phyloP scores from a whole-genome alignment of 2,797 vertebrate genomes.

The Oreochromis grahami region DNA sequence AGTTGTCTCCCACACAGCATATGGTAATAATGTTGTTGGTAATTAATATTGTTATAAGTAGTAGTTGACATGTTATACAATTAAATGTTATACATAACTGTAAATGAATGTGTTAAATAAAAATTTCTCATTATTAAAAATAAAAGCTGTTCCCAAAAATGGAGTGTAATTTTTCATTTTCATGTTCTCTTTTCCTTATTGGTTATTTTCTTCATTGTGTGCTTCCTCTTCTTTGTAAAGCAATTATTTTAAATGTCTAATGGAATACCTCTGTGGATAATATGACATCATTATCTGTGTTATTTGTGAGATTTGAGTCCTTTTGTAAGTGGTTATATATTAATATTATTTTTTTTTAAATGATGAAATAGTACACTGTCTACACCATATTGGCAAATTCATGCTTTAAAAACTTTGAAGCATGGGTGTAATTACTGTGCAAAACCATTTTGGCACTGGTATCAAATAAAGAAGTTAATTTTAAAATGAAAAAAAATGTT shows the following conservation, averaged over 20 bases:
- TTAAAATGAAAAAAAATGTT: neutral
- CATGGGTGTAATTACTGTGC: neutral
- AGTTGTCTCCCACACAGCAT: neutral
- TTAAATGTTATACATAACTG: neutral
- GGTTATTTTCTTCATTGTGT: neutral
- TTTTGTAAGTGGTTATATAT: neutral
- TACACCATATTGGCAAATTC: neutral
- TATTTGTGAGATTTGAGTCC: conserved; percentile 37
- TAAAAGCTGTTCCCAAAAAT: neutral
- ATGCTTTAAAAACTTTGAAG: neutral
- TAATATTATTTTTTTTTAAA: neutral
- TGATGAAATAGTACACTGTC: neutral
- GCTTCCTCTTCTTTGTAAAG: conserved; percentile 23
- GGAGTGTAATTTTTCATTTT: neutral
- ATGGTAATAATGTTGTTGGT: neutral
- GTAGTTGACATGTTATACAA: neutral
- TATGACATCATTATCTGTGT: neutral
- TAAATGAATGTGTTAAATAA: neutral
- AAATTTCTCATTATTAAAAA: neutral
- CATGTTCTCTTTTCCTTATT: neutral
- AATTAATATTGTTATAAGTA: neutral
- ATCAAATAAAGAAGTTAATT: neutral
- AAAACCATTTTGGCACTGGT: neutral
- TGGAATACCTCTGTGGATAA: fast-evolving
- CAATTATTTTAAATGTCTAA: neutral